These are phyloP conservation scores for Sander lucioperca DNA, from an alignment of 2,113 vertebrate genomes.

Conservation along the genomic window DNA sequence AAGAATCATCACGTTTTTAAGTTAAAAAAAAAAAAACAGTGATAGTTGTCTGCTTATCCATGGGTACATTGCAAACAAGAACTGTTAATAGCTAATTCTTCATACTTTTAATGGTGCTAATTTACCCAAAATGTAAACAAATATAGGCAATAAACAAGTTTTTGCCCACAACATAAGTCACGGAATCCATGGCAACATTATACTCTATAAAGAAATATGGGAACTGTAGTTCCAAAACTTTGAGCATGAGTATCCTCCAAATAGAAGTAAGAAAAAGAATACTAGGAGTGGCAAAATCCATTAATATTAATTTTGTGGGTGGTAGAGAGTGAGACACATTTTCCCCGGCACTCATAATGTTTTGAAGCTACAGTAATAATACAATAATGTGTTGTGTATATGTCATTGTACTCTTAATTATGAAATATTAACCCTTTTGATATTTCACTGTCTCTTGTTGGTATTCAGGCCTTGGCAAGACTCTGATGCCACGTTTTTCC, in stretches of 20 bases:
- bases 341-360: no score
- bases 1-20: background rate
- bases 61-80: background rate
- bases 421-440: background rate
- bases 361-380: no score
- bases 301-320: no score
- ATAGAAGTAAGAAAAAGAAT: no score
- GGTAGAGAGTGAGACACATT: no score
- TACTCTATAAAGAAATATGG: no score
- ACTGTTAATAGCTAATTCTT: background rate
- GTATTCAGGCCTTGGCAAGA: constrained; percentile 73
- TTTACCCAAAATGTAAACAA: background rate
- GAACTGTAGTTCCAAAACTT: no score
- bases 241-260: no score
- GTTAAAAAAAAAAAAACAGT: no score
- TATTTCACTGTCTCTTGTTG: background rate
- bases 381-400: background rate
- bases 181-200: no score
- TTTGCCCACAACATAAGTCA: no score
- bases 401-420: background rate
- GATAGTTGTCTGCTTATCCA: background rate
- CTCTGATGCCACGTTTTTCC: constrained; percentile 70
- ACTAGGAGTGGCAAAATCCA: background rate
- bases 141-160: background rate
- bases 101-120: background rate